Evolutionary conservation across 2,113 vertebrate species (phyloP).

Genomic region (Pholis gunnellus): DNA sequence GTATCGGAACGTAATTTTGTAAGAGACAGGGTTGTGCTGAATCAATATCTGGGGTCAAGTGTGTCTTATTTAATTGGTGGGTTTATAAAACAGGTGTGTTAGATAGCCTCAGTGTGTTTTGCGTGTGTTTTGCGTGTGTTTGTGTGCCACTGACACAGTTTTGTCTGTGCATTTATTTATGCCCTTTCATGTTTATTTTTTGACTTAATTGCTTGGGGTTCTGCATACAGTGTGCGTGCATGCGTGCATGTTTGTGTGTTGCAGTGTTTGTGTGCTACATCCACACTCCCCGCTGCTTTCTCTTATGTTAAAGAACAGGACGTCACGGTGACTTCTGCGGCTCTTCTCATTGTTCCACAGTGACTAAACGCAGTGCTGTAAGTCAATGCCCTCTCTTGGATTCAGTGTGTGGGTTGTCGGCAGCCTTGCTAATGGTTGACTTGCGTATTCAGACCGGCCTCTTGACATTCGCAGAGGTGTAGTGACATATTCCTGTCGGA

Average conservation of each 20-base stretch:
- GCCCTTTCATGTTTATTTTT: neutral
- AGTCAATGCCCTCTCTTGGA: constrained; percentile 35
- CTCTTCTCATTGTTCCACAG: constrained; percentile 14
- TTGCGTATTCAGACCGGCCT: constrained; percentile 40
- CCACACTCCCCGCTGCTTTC: neutral
- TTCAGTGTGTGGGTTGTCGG: constrained; percentile 40
- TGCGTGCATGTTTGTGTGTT: neutral
- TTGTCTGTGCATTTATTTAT: neutral
- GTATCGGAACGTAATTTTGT: neutral
- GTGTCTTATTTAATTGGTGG: neutral
- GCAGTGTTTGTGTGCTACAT: neutral
- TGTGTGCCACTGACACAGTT: neutral
- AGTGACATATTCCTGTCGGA: constrained; percentile 39
- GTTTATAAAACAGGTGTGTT: constrained; percentile 4
- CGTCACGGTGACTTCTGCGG: neutral
- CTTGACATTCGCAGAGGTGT: constrained; percentile 56
- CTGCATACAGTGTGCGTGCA: neutral
- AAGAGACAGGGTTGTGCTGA: neutral
- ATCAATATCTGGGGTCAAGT: constrained; percentile 7
- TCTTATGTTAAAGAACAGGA: neutral
- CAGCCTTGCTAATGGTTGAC: constrained; percentile 37
- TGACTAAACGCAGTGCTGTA: constrained; percentile 42
- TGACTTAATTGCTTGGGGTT: neutral
- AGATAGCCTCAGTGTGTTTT: neutral
- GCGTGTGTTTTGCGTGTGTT: neutral